These are phyloP conservation scores for Calypte anna DNA, from an alignment of 2,113 vertebrate genomes.

Conservation along the genomic window DNA sequence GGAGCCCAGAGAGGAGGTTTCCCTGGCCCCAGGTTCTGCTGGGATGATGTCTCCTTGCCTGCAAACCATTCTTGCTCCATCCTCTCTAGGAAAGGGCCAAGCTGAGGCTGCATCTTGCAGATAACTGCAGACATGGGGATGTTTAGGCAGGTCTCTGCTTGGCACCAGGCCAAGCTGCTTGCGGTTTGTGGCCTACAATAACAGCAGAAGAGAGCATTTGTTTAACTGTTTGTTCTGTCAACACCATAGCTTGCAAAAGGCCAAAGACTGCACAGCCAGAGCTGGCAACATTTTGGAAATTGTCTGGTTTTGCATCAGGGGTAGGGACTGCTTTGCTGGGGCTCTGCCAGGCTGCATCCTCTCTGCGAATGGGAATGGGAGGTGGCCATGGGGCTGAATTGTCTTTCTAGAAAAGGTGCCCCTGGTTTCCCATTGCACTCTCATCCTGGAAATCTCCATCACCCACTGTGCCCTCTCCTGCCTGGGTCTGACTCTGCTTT, in stretches of 20 bases:
- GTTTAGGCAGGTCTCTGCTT: conserved; percentile 35
- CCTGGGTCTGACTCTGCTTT: not conserved
- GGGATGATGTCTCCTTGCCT: not conserved
- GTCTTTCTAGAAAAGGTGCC: not conserved
- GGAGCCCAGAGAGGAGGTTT: not conserved
- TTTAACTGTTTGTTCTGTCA: conserved; percentile 55
- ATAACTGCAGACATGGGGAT: conserved; percentile 14
- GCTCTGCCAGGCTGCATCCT: not conserved
- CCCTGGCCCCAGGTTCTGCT: not conserved
- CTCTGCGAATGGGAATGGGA: not conserved
- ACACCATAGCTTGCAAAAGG: conserved; percentile 44
- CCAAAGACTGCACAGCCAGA: not conserved
- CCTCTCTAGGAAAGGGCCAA: not conserved
- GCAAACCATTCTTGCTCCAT: not conserved
- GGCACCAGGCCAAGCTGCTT: conserved; percentile 43
- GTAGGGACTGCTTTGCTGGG: not conserved
- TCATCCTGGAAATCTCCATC: not conserved
- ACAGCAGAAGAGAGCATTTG: conserved; percentile 44
- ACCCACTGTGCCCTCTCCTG: not conserved
- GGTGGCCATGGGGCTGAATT: no score
- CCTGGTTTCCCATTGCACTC: not conserved
- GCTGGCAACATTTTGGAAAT: not conserved
- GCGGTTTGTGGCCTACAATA: conserved; percentile 54
- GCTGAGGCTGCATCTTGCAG: conserved; percentile 28
- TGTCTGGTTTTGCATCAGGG: not conserved